Evolutionary conservation across 2,888 invertebrate species (phyloP).

Genomic region (Argynnis bischoffii): DNA sequence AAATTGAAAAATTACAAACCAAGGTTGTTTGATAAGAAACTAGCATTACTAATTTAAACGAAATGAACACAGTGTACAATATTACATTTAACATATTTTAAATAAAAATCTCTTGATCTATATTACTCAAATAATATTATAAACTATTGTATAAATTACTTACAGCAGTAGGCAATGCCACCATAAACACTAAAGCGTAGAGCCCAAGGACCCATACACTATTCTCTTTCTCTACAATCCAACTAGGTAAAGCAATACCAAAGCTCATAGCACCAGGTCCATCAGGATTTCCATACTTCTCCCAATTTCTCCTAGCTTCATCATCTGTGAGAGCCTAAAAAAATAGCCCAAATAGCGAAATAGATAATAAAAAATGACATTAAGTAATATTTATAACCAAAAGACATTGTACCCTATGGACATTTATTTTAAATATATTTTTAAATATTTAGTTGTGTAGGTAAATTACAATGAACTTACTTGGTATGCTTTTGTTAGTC

Average conservation of each 20-base stretch:
- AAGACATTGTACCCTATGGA: neutral
- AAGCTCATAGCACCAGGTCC: slow-evolving; percentile 99
- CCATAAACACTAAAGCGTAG: slow-evolving; percentile 98
- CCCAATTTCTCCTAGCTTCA: slow-evolving; percentile 98
- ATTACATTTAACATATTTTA: neutral
- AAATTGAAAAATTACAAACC: neutral
- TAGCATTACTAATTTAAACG: neutral
- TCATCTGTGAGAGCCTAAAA: slow-evolving; percentile 96
- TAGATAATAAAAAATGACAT: neutral
- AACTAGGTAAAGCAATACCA: slow-evolving; percentile 99
- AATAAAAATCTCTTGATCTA: slow-evolving; percentile 4
- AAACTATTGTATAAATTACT: slow-evolving; percentile 47
- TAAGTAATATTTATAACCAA: neutral
- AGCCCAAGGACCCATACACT: slow-evolving; percentile 98
- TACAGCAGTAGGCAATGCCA: slow-evolving; percentile 93
- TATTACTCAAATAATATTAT: slow-evolving; percentile 19
- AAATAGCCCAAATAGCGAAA: neutral
- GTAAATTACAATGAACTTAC: slow-evolving; percentile 66
- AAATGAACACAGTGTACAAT: neutral
- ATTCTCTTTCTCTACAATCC: slow-evolving; percentile 99
- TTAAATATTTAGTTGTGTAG: neutral
- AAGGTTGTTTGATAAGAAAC: neutral
- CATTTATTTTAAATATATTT: neutral
- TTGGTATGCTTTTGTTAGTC: slow-evolving; percentile 95
- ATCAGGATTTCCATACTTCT: slow-evolving; percentile 99